phyloP scores from a whole-genome alignment of 2,113 vertebrate species.

The Trinectes maculatus region DNA sequence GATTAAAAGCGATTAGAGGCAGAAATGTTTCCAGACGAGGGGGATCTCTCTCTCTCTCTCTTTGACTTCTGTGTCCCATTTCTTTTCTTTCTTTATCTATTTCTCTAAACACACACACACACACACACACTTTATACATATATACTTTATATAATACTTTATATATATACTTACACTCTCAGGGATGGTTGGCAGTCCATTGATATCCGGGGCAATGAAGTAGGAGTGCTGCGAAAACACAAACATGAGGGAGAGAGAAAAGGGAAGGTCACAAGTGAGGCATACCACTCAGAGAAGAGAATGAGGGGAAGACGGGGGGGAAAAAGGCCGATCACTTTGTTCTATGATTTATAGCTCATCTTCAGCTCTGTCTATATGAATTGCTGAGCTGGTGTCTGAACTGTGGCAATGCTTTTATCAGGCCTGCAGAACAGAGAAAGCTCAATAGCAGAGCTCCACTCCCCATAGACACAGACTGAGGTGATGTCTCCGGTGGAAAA shows the following conservation, averaged over 20 bases:
- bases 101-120: too few relatives aligned
- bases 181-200: conserved; percentile 96
- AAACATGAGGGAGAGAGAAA: conserved; percentile 71
- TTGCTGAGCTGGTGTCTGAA: conserved; percentile 79
- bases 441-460: conserved; percentile 69
- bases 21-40: conserved; percentile 64
- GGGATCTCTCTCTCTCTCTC: conserved; percentile 55
- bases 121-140: too few relatives aligned
- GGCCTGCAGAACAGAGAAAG: conserved; percentile 73
- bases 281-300: conserved; percentile 63
- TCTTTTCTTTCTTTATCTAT: conserved; percentile 14
- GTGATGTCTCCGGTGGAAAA: conserved; percentile 77
- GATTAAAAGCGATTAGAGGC: conserved; percentile 74
- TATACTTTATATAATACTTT: too few relatives aligned
- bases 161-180: conserved; percentile 92
- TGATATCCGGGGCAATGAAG: conserved; percentile 96
- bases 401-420: conserved; percentile 78
- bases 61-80: too few relatives aligned
- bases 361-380: conserved; percentile 81
- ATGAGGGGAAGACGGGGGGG: conserved; percentile 46
- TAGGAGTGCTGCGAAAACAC: conserved; percentile 88
- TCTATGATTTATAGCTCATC: conserved; percentile 81
- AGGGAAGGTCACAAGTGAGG: conserved; percentile 72
- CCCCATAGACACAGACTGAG: conserved; percentile 73
- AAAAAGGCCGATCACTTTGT: conserved; percentile 70